phyloP scores from a whole-genome alignment of 2,113 vertebrate genomes.

The Urocolius indicus region DNA sequence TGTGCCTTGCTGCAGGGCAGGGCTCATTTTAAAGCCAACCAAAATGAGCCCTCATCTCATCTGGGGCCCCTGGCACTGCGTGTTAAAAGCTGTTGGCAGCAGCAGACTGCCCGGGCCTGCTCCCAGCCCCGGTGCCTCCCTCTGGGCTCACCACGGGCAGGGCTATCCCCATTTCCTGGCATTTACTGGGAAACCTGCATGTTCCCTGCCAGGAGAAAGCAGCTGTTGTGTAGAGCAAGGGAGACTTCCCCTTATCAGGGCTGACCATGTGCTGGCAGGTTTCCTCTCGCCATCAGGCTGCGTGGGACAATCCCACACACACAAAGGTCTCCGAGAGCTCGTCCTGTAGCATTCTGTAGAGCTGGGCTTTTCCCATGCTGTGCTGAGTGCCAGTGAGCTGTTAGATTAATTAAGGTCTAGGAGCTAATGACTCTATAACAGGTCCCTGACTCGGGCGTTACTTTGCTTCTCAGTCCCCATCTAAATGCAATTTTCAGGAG shows the following conservation, averaged over 20 bases:
- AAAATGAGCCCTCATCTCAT: background rate
- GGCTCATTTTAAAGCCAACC: background rate
- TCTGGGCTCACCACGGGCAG: background rate
- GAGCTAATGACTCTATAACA: background rate
- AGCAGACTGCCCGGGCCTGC: background rate
- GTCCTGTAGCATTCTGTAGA: background rate
- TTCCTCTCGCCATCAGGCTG: constrained; percentile 34
- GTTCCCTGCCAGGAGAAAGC: background rate
- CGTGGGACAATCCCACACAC: background rate
- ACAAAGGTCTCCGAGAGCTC: background rate
- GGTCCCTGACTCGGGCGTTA: background rate
- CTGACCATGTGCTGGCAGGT: constrained; percentile 11
- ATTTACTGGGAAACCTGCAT: background rate
- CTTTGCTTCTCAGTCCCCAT: background rate
- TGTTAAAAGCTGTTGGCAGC: background rate
- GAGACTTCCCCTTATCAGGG: constrained; percentile 34
- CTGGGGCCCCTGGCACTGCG: background rate
- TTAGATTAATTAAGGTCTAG: background rate
- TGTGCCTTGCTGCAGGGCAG: background rate
- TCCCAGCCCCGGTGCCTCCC: background rate
- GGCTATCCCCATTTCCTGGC: background rate
- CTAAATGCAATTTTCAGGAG: background rate
- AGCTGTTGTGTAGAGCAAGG: background rate
- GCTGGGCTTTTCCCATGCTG: background rate
- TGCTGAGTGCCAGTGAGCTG: background rate